These are phyloP conservation scores for Valencia hispanica DNA, from an alignment of 2,797 vertebrate species.

Conservation along the genomic window DNA sequence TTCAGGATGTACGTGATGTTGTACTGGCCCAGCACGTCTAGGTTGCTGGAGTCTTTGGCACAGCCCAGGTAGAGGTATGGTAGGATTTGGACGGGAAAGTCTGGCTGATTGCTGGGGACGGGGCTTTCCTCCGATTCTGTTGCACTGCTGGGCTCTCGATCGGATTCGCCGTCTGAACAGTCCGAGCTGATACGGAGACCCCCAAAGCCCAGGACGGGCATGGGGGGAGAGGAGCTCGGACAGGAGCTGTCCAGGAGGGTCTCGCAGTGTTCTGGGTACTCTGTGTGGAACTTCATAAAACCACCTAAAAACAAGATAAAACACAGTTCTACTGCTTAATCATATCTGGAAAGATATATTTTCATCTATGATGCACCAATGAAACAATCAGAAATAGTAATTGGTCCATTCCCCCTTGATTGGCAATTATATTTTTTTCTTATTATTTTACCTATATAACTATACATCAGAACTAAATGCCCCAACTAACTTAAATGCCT, in stretches of 20 bases:
- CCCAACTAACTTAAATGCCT: too few relatives aligned
- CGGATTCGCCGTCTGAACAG: slow-evolving; percentile 95
- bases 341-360: not conserved
- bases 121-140: slow-evolving; percentile 96
- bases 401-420: not conserved
- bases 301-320: slow-evolving; percentile 83
- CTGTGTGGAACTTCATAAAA: slow-evolving; percentile 95
- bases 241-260: slow-evolving; percentile 94
- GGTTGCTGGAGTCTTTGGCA: slow-evolving; percentile 97
- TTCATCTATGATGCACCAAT: not conserved
- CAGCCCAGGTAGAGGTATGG: slow-evolving; percentile 98
- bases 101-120: slow-evolving; percentile 92
- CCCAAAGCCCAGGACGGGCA: slow-evolving; percentile 92
- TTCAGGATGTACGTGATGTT: slow-evolving; percentile 99
- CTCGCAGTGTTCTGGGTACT: slow-evolving; percentile 94
- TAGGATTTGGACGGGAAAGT: slow-evolving; percentile 96
- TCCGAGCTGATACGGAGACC: slow-evolving; percentile 96
- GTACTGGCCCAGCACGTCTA: slow-evolving; percentile 94
- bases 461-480: not conserved
- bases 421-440: not conserved
- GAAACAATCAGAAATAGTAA: not conserved
- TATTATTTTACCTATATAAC: not conserved
- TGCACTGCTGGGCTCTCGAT: slow-evolving; percentile 93
- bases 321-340: slow-evolving; percentile 22
- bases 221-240: slow-evolving; percentile 89